A percentile compares a stretch with the other conserved stretches of the same genome.
Evolutionary conservation across 2,797 vertebrate species (phyloP).

Genomic region (Lycodopsis pacificus): DNA sequence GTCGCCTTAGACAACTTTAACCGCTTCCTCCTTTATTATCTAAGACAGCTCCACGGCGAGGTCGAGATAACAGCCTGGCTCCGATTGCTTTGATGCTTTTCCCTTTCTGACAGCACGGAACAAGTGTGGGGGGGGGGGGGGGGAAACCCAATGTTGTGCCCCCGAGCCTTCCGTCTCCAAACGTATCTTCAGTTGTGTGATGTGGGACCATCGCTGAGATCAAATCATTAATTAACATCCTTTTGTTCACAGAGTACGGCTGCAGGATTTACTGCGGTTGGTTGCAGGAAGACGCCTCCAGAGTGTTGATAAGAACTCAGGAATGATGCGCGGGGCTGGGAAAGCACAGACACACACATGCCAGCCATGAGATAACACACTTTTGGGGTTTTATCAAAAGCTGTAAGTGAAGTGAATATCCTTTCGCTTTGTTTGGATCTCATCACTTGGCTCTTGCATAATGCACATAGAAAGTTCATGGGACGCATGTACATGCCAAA

Average conservation of each 20-base stretch:
- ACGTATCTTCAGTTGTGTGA: conserved; percentile 72
- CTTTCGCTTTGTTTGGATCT: conserved; percentile 52
- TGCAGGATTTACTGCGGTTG: conserved; percentile 36
- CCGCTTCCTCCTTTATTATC: conserved; percentile 80
- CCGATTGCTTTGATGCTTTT: conserved; percentile 70
- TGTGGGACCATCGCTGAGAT: conserved; percentile 75
- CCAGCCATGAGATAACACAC: conserved; percentile 24
- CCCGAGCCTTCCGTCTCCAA: conserved; percentile 69
- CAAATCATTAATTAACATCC: conserved; percentile 76
- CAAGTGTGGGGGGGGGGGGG: conserved; percentile 9
- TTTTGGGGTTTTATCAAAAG: conserved; percentile 44
- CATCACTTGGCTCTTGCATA: conserved; percentile 67
- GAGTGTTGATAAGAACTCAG: conserved; percentile 17
- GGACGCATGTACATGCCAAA: conserved; percentile 60
- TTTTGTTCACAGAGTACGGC: conserved; percentile 57
- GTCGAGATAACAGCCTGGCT: conserved; percentile 65
- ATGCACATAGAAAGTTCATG: conserved; percentile 65
- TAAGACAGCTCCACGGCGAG: conserved; percentile 58
- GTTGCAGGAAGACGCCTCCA: conserved; percentile 14
- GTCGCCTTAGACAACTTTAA: conserved; percentile 66
- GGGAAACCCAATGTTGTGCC: conserved; percentile 74
- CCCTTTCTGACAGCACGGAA: conserved; percentile 60
- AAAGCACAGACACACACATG: conserved; percentile 36
- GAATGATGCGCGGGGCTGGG: background rate
- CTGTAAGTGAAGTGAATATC: conserved; percentile 34